Evolutionary conservation across 1,140 invertebrate genomes (phyloP).

Genomic region (Callitettix versicolor): DNA sequence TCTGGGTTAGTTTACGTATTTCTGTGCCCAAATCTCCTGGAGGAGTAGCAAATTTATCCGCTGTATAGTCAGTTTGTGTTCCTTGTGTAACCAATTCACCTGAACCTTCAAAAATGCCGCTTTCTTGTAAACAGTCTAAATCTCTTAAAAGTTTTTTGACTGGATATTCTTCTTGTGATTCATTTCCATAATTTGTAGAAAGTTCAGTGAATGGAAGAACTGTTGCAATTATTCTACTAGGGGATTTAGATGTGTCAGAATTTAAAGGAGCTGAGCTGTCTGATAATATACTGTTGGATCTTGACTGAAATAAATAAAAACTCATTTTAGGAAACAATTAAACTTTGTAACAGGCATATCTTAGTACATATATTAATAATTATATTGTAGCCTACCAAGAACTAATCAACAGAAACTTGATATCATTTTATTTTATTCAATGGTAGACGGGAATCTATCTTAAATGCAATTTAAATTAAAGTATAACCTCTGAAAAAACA

Average conservation of each 20-base stretch:
- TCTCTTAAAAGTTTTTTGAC: constrained; percentile 16
- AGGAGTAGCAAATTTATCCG: constrained; percentile 10
- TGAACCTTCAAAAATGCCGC: constrained; percentile 36
- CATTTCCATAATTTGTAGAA: constrained; percentile 7
- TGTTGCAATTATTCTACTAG: constrained; percentile 25
- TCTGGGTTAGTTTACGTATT: constrained; percentile 28
- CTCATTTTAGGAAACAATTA: too few relatives aligned
- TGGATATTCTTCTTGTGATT: constrained; percentile 9
- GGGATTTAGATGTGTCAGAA: constrained; percentile 7
- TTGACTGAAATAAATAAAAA: too few relatives aligned
- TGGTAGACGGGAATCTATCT: too few relatives aligned
- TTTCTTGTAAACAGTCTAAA: constrained; percentile 33
- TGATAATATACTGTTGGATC: too few relatives aligned
- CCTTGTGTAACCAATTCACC: constrained; percentile 15
- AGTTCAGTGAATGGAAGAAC: constrained; percentile 25
- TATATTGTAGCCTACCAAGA: too few relatives aligned
- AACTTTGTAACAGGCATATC: too few relatives aligned
- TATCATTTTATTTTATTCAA: too few relatives aligned
- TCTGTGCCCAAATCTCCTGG: constrained; percentile 25
- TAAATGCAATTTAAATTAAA: too few relatives aligned
- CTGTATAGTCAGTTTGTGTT: constrained; percentile 29
- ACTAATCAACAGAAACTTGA: too few relatives aligned
- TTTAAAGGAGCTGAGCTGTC: too few relatives aligned
- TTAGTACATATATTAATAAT: too few relatives aligned
- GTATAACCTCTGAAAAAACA: too few relatives aligned